Evolutionary conservation across 2,888 invertebrate genomes (phyloP).

Genomic region (Scelioninae gen. 1): DNA sequence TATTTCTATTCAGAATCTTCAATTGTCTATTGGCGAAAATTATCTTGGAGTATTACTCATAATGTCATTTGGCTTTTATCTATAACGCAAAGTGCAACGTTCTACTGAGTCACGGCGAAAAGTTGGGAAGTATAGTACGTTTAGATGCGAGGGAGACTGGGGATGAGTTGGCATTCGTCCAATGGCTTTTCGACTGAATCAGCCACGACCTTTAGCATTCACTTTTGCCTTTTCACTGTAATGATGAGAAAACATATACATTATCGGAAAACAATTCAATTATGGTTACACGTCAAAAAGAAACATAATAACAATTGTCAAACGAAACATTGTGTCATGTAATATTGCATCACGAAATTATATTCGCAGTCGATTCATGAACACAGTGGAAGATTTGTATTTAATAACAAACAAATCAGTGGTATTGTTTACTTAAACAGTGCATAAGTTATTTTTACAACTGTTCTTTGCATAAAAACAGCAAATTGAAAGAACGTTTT

Average conservation of each 20-base stretch:
- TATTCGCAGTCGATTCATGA: no score
- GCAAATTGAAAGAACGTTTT: no score
- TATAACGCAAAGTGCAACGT: slow-evolving; percentile 56
- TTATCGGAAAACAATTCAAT: slow-evolving; percentile 48
- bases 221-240: slow-evolving; percentile 50
- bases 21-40: slow-evolving; percentile 42
- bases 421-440: no score
- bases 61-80: slow-evolving; percentile 60
- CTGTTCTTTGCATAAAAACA: no score
- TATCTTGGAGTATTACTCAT: slow-evolving; percentile 47
- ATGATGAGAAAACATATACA: slow-evolving; percentile 43
- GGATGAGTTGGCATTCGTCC: slow-evolving; percentile 72
- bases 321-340: no score
- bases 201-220: slow-evolving; percentile 64
- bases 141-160: slow-evolving; percentile 38
- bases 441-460: no score
- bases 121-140: slow-evolving; percentile 50
- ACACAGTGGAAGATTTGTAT: no score
- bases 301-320: no score
- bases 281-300: slow-evolving; percentile 17
- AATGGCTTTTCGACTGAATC: slow-evolving; percentile 72
- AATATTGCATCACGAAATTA: no score
- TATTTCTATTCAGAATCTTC: slow-evolving; percentile 11
- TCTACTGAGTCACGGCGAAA: slow-evolving; percentile 59
- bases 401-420: no score